These are phyloP conservation scores for Athalia circularis DNA, from an alignment of 2,888 invertebrate genomes.

Conservation along the genomic window DNA sequence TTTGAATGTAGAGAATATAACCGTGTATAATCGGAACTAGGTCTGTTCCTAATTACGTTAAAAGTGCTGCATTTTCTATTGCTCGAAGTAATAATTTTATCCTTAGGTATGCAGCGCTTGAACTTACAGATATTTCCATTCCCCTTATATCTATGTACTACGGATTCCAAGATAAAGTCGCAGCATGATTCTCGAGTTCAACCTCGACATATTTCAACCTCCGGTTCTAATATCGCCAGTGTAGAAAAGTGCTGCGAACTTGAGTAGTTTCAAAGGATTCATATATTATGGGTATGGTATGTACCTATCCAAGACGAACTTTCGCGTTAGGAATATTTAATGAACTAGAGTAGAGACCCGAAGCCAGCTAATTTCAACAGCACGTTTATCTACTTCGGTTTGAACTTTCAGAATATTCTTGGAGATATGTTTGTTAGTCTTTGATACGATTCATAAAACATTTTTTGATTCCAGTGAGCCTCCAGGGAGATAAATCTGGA, in stretches of 20 bases:
- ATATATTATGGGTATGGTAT: not conserved
- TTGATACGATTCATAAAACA: not conserved
- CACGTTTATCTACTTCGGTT: too few relatives aligned
- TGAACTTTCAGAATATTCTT: not conserved
- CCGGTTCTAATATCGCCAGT: too few relatives aligned
- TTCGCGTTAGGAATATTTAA: too few relatives aligned
- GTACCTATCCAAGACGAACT: too few relatives aligned
- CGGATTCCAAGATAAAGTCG: not conserved
- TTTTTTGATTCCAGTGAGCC: conserved; percentile 76
- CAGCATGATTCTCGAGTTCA: not conserved
- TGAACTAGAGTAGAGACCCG: too few relatives aligned
- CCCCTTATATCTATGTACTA: not conserved
- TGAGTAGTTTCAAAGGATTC: not conserved
- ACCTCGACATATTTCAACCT: not conserved
- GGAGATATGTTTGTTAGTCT: not conserved
- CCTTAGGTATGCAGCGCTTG: not conserved
- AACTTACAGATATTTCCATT: not conserved
- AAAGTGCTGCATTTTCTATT: not conserved
- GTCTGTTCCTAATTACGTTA: conserved; percentile 27
- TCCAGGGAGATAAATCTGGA: conserved; percentile 82
- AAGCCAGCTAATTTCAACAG: too few relatives aligned
- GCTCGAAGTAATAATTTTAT: conserved; percentile 11
- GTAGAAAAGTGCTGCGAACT: too few relatives aligned
- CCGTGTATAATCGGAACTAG: not conserved
- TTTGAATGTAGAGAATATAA: not conserved